Percentiles rank a stretch among this genome's conserved stretches.
phyloP scores from a whole-genome alignment of 2,113 vertebrate species.

The Oreotrochilus melanogaster region DNA sequence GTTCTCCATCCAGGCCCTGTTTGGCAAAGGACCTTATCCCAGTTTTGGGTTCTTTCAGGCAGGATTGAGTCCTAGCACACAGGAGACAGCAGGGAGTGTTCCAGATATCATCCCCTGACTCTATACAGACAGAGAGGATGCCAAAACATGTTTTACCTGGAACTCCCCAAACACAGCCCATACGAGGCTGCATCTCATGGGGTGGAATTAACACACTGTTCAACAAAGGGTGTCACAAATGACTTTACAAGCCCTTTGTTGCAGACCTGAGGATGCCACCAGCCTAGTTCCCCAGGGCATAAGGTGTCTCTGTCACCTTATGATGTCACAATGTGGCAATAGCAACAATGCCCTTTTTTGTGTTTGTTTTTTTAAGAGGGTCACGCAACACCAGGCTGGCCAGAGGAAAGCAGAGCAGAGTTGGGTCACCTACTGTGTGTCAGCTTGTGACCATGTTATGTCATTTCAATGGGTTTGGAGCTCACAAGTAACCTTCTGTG shows the following conservation, averaged over 20 bases:
- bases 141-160: background rate
- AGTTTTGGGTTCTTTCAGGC: background rate
- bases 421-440: background rate
- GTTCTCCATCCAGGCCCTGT: background rate
- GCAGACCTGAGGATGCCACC: background rate
- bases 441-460: background rate
- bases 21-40: background rate
- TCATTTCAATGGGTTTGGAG: background rate
- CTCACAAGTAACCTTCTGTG: background rate
- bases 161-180: background rate
- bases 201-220: background rate
- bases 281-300: background rate
- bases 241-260: background rate
- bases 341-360: background rate
- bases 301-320: background rate
- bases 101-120: background rate
- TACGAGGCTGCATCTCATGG: background rate
- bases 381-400: background rate
- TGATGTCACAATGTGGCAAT: rapidly evolving
- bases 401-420: background rate
- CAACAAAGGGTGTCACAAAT: rapidly evolving
- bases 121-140: background rate
- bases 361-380: background rate
- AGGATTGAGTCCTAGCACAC: background rate
- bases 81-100: background rate